phyloP scores from a whole-genome alignment of 2,113 vertebrate species.

The Tenrec ecaudatus region DNA sequence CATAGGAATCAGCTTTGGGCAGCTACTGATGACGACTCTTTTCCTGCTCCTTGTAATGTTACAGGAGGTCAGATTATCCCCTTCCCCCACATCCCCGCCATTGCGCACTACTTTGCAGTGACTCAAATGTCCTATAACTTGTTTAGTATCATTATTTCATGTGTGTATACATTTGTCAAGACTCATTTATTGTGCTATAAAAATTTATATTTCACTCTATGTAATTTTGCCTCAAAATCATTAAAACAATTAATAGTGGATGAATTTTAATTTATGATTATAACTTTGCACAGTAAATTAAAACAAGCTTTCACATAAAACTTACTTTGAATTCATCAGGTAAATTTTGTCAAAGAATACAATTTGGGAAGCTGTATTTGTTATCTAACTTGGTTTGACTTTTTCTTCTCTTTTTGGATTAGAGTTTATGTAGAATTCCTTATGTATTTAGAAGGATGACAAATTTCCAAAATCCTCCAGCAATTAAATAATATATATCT shows the following conservation, averaged over 20 bases:
- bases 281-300: conserved; percentile 18
- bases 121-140: not conserved
- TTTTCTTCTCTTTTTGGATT: not conserved
- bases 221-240: not conserved
- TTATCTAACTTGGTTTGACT: not conserved
- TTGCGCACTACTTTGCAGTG: too few relatives aligned
- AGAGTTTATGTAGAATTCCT: conserved; percentile 25
- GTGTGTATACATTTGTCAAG: not conserved
- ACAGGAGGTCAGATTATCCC: too few relatives aligned
- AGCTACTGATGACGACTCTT: too few relatives aligned
- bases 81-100: too few relatives aligned
- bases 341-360: not conserved
- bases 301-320: conserved; percentile 2
- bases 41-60: too few relatives aligned
- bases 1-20: too few relatives aligned
- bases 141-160: not conserved
- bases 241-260: not conserved
- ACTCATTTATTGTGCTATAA: not conserved
- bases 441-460: conserved; percentile 22
- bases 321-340: not conserved
- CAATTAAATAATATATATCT: not conserved
- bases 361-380: not conserved
- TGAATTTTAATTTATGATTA: not conserved
- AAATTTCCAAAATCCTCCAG: not conserved
- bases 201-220: conserved; percentile 21